A percentile compares a stretch with the other conserved stretches of the same genome.
These are phyloP conservation scores for Cephonodes hylas DNA, from an alignment of 2,888 invertebrate genomes.

Conservation along the genomic window DNA sequence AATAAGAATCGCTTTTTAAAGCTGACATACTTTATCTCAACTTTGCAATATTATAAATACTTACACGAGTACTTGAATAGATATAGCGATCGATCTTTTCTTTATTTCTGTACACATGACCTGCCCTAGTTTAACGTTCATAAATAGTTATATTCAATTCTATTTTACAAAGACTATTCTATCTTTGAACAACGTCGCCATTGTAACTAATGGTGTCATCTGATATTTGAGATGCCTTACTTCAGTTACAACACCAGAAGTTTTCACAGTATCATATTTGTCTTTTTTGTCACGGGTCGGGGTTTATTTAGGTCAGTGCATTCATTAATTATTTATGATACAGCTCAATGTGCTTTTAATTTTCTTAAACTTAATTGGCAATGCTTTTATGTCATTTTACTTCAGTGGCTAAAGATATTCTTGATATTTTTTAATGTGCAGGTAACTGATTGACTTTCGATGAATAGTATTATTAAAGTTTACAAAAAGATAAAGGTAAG, in stretches of 20 bases:
- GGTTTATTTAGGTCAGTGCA: neutral
- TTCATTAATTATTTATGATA: neutral
- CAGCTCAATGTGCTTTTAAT: no score
- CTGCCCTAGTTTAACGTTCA: neutral
- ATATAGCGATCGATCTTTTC: neutral
- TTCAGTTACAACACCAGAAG: neutral
- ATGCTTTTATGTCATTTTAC: no score
- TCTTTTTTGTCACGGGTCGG: neutral
- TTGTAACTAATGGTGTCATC: neutral
- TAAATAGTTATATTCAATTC: neutral
- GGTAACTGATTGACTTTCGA: no score
- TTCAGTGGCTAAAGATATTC: no score
- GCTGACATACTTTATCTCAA: no score
- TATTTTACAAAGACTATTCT: neutral
- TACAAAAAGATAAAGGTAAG: no score
- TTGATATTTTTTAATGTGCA: no score
- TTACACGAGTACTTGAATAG: no score
- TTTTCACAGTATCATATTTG: neutral
- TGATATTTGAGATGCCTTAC: neutral
- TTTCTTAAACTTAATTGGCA: no score
- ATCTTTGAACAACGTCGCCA: neutral
- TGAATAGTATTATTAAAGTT: no score
- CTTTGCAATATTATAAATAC: no score
- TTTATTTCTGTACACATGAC: neutral
- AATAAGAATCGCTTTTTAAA: no score